Base-by-base conservation (phyloP, 35 echinoderm and acorn worm genomes). In the Lytechinus pictus region DNA sequence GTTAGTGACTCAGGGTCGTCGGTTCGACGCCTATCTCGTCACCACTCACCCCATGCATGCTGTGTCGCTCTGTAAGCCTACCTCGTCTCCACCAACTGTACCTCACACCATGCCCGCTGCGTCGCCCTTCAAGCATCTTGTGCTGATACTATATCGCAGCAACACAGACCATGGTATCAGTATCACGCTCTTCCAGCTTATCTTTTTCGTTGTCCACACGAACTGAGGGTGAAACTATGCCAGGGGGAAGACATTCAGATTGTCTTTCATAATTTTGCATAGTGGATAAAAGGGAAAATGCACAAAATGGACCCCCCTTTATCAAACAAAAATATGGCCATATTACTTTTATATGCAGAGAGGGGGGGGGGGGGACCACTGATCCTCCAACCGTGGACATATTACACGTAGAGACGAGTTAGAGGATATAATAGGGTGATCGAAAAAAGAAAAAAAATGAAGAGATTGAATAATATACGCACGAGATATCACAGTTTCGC, bases 101-200 rank as follows among this genome's bases (percentile, higher is more conserved):
- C 19, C 66, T 79, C 66, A 24, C 66, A 79, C 66, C 66, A 79
- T 79, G 66, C 66, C 16, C n/a, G 66, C 66, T 79, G 66, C 6
- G 66, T 24, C 66, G 16, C 66, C 66, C 66, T 79, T 5, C 16
- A n/a, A 79, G 66, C 66, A 79, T 79, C 66, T 79, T 79, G 66
- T 79, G 66, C n/a, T 79, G 66, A 79, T 79, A 79, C 66, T 79
- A 79, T 79, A 79, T 79, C 66, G 66, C 66, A 79, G 66, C 66
- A 79, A 24, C 66, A 79, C 19, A 19, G 66, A n/a, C 19, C 16
- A 16, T 79, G 16, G 66, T 79, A 79, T 79, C 19, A 79, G 19
- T 79, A 79, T 79, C 66, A 79, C n/a, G 16, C 19, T 44, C 66
- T 79, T 79, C 61, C 16, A 71, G 61, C 61, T 71, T 24, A 79